Percentiles rank a stretch among this genome's conserved stretches.
Conservation (phyloP, 2,888 invertebrate species). For the Aproaerema taeniolella region DNA sequence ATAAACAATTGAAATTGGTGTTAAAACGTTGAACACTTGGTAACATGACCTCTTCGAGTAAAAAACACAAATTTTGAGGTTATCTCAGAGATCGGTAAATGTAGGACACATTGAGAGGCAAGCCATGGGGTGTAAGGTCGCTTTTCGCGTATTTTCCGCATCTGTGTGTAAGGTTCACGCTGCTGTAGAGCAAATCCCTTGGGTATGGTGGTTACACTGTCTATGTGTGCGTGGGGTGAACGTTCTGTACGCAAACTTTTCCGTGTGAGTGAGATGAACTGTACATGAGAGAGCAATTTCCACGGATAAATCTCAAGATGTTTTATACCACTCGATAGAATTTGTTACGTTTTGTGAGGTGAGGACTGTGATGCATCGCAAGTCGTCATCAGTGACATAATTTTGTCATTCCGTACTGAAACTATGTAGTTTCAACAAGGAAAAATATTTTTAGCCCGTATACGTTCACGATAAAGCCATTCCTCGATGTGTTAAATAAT, state of each 20-base stretch:
- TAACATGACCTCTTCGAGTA: conserved; percentile 39
- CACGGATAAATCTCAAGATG: conserved; percentile 11
- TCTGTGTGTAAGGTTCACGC: conserved; percentile 44
- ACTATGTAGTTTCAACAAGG: too few species aligned
- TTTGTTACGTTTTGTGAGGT: too few species aligned
- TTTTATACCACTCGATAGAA: too few species aligned
- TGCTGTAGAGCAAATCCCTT: conserved; percentile 30
- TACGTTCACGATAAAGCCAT: too few species aligned
- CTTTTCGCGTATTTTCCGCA: conserved; percentile 38
- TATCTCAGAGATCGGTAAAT: conserved; percentile 63
- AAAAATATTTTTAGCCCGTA: too few species aligned
- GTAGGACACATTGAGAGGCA: conserved; percentile 59
- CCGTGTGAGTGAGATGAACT: conserved; percentile 38
- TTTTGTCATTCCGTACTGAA: too few species aligned
- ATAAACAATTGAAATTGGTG: conserved; percentile 26
- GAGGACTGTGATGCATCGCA: too few species aligned
- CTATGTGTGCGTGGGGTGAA: conserved; percentile 34
- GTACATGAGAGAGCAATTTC: conserved; percentile 30
- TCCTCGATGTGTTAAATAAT: too few species aligned
- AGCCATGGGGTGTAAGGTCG: conserved; percentile 44
- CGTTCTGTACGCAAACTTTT: conserved; percentile 13
- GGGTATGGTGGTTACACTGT: conserved; percentile 28
- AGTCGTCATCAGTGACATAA: too few species aligned
- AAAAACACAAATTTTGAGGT: conserved; percentile 66
- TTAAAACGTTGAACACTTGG: conserved; percentile 23